Conservation (phyloP, 2,113 vertebrate genomes). For the Ovibos moschatus region DNA sequence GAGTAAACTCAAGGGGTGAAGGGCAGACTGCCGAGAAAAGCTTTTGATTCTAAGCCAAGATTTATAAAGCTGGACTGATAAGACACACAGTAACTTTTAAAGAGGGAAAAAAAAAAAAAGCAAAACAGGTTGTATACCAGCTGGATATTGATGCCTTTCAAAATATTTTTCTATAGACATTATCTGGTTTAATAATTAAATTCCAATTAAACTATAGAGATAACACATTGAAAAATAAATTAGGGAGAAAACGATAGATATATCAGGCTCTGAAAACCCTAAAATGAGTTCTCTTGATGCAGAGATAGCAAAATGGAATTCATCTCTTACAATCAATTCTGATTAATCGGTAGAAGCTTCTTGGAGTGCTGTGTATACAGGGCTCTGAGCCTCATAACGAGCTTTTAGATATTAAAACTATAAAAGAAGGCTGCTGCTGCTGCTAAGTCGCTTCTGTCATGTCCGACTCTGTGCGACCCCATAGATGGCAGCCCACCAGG, state of each 20-base stretch:
- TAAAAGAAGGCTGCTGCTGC: neutral
- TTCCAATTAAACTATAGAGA: slow-evolving; percentile 24
- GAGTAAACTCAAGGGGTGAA: slow-evolving; percentile 22
- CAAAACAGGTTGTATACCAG: neutral
- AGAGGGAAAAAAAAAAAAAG: neutral
- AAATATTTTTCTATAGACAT: slow-evolving; percentile 20
- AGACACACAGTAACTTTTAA: neutral
- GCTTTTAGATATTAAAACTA: neutral
- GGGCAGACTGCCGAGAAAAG: neutral
- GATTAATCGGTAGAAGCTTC: neutral
- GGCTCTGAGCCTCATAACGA: neutral
- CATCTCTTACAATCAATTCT: neutral
- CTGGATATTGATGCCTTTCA: neutral
- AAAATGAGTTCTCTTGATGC: neutral
- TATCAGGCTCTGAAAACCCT: neutral
- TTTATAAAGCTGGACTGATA: slow-evolving; percentile 7
- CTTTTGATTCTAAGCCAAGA: slow-evolving; percentile 20
- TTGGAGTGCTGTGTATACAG: neutral
- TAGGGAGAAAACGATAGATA: slow-evolving; percentile 9
- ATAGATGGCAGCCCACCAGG: too few relatives aligned
- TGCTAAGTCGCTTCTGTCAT: too few relatives aligned
- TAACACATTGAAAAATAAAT: slow-evolving; percentile 39
- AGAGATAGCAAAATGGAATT: slow-evolving; percentile 20
- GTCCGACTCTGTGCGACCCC: too few relatives aligned
- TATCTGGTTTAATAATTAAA: slow-evolving; percentile 44